A percentile compares a stretch with the other conserved stretches of the same genome.
These are phyloP conservation scores for Callorhinus ursinus DNA, from an alignment of 2,113 vertebrate species.

Conservation along the genomic window DNA sequence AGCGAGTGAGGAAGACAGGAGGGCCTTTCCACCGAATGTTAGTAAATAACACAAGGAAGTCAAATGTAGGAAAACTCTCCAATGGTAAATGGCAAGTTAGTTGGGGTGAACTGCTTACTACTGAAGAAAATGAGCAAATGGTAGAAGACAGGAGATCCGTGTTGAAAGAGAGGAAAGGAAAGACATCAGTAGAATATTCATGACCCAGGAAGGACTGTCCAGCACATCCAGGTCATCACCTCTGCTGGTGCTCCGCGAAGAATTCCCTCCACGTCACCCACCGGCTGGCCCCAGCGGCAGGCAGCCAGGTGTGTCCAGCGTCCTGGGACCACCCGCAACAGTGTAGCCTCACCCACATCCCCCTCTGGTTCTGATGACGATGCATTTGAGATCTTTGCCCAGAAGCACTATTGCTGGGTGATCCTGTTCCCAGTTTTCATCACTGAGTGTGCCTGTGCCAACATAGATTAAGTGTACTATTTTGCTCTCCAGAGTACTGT, in stretches of 20 bases:
- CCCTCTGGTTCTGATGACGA: neutral
- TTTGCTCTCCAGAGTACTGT: neutral
- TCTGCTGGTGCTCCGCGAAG: fast-evolving
- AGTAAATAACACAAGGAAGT: neutral
- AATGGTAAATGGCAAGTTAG: neutral
- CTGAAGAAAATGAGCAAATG: neutral
- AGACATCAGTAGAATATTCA: fast-evolving
- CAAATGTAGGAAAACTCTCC: neutral
- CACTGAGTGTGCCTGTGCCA: neutral
- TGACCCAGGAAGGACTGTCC: fast-evolving
- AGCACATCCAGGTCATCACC: fast-evolving
- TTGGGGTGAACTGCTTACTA: neutral
- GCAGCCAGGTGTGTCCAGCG: neutral
- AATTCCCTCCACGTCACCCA: fast-evolving
- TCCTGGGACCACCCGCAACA: too few species aligned
- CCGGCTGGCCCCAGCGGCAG: neutral
- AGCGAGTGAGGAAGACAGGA: fast-evolving
- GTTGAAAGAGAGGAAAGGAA: neutral
- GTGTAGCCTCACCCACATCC: fast-evolving
- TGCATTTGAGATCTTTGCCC: fast-evolving
- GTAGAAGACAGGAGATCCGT: neutral
- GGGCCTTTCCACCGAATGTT: neutral
- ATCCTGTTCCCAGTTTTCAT: neutral
- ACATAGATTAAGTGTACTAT: fast-evolving
- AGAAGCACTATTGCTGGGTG: fast-evolving